A percentile compares a stretch with the other conserved stretches of the same genome.
Evolutionary conservation across 2,113 vertebrate species (phyloP).

Genomic region (Brachypteracias leptosomus): DNA sequence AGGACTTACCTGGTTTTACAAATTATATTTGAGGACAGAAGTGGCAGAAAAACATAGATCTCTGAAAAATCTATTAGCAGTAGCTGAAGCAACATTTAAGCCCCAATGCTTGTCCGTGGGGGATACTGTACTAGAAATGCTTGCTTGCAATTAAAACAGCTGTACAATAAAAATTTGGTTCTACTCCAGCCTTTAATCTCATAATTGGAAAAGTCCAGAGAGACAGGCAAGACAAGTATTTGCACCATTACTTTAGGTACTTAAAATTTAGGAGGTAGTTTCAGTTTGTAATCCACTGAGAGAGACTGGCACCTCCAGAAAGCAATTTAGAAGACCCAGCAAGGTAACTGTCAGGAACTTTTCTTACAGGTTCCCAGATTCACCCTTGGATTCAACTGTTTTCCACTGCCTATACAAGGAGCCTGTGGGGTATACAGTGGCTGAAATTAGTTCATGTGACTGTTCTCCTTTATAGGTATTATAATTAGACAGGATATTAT

Average conservation of each 20-base stretch:
- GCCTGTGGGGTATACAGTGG: not conserved
- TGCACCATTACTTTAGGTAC: not conserved
- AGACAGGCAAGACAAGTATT: not conserved
- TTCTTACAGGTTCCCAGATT: not conserved
- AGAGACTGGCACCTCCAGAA: not conserved
- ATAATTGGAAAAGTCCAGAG: not conserved
- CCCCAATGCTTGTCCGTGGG: not conserved
- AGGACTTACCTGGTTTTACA: not conserved
- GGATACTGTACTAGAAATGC: not conserved
- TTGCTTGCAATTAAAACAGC: not conserved
- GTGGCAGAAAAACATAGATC: not conserved
- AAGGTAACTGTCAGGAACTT: not conserved
- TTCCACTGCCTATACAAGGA: not conserved
- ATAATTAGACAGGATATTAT: constrained; percentile 65
- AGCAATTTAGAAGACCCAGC: not conserved
- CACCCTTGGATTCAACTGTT: not conserved
- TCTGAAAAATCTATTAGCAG: constrained; percentile 1
- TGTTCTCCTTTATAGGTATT: not conserved
- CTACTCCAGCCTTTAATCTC: not conserved
- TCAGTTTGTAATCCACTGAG: not conserved
- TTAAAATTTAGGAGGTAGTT: not conserved
- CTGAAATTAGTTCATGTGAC: not conserved
- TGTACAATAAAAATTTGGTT: not conserved
- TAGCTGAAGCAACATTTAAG: not conserved
- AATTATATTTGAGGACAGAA: not conserved